phyloP scores from a whole-genome alignment of 2,113 vertebrate species.

The Eurystomus gularis region DNA sequence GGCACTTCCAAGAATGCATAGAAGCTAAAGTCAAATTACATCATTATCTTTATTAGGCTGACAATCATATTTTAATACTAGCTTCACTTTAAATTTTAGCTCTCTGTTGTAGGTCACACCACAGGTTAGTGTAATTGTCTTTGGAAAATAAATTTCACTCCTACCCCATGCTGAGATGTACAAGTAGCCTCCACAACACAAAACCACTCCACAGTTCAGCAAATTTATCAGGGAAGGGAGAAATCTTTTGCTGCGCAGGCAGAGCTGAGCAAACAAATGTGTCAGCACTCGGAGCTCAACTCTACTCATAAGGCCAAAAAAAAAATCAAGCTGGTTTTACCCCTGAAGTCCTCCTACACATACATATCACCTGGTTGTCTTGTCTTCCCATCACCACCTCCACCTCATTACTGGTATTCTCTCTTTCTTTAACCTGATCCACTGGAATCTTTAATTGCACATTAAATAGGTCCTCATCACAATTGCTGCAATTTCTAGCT shows the following conservation, averaged over 20 bases:
- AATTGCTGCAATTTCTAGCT: neutral
- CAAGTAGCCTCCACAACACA: neutral
- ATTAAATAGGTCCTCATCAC: neutral
- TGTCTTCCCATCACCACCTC: constrained; percentile 62
- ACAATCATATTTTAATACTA: neutral
- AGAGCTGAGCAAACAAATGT: constrained; percentile 35
- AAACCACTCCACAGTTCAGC: neutral
- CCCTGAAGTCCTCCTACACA: constrained; percentile 38
- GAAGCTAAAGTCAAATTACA: neutral
- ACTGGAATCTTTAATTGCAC: neutral
- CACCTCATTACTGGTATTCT: constrained; percentile 31
- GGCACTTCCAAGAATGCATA: neutral
- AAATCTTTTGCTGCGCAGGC: neutral
- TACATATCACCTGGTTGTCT: constrained; percentile 18
- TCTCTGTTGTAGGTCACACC: neutral
- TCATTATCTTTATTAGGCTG: neutral
- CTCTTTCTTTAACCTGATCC: constrained; percentile 9
- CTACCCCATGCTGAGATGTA: neutral
- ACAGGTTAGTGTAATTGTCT: neutral
- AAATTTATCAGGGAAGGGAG: constrained; percentile 2
- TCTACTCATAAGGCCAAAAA: constrained; percentile 41
- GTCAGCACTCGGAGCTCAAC: constrained; percentile 40
- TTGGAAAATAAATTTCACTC: neutral
- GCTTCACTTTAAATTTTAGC: neutral
- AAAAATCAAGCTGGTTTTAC: constrained; percentile 22